Percentiles rank a stretch among this genome's conserved stretches.
phyloP scores from a whole-genome alignment of 1,140 invertebrate species.

The Drosophila neocordata region DNA sequence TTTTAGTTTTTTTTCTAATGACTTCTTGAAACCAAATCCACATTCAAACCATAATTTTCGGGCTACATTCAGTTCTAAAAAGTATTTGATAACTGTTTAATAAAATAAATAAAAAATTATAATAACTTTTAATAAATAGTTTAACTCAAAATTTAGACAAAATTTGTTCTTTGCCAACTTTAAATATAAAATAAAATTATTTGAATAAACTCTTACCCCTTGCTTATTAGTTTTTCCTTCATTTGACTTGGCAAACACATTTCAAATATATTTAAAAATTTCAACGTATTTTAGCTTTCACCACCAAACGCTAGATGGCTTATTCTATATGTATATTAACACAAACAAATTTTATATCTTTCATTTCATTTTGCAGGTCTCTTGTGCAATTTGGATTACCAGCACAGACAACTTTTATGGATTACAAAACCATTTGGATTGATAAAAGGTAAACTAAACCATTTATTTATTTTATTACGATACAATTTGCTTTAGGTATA shows the following conservation, averaged over 20 bases:
- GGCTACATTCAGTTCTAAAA: no score
- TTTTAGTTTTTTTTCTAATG: no score
- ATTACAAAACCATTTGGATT: conserved; percentile 35
- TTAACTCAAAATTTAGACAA: no score
- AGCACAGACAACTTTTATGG: conserved; percentile 43
- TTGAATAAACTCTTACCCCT: no score
- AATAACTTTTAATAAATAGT: no score
- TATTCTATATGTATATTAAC: background rate
- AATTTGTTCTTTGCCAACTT: no score
- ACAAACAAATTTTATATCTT: background rate
- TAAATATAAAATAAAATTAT: no score
- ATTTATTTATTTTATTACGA: background rate
- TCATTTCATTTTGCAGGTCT: background rate
- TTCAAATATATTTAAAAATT: background rate
- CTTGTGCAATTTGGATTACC: conserved; percentile 55
- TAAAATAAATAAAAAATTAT: no score
- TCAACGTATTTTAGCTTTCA: background rate
- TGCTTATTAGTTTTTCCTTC: no score
- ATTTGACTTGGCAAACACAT: background rate
- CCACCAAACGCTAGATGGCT: background rate
- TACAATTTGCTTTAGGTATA: background rate
- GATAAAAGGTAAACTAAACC: conserved; percentile 56
- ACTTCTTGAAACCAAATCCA: no score
- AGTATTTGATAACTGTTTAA: no score
- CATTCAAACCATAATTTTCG: no score